A percentile compares a stretch with the other conserved stretches of the same genome.
These are phyloP conservation scores for Spongilla lacustris DNA, from an alignment of 37 sponge, comb jelly and placozoan genomes.

Conservation along the genomic window DNA sequence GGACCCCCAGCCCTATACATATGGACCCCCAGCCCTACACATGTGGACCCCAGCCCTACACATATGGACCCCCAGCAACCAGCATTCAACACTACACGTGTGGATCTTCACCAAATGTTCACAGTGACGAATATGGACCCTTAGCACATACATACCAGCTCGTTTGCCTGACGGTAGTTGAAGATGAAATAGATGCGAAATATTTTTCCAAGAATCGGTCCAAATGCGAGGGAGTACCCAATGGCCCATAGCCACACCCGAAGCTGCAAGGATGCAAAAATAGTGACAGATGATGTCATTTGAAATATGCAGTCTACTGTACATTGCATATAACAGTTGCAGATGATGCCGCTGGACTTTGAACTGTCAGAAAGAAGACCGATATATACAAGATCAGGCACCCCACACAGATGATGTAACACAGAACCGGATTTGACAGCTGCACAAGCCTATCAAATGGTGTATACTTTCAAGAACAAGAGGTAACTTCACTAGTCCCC, in stretches of 20 bases:
- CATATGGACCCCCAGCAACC: too few species aligned
- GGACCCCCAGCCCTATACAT: too few species aligned
- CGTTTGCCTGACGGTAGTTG: neutral
- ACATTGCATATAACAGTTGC: neutral
- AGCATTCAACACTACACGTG: too few species aligned
- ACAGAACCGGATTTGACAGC: neutral
- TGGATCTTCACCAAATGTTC: too few species aligned
- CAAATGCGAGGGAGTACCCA: neutral
- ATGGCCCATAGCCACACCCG: neutral
- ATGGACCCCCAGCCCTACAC: too few species aligned
- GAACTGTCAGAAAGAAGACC: neutral
- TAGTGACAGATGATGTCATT: neutral
- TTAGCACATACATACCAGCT: neutral
- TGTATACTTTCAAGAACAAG: neutral
- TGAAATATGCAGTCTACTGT: too few species aligned
- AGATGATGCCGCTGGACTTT: neutral
- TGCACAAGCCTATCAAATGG: neutral
- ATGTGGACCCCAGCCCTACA: too few species aligned
- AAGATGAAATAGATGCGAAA: constrained; percentile 5
- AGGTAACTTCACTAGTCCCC: neutral
- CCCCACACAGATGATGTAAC: neutral
- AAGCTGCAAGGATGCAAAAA: neutral
- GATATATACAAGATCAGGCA: neutral
- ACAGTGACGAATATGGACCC: too few species aligned
- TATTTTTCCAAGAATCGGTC: neutral